Percentiles rank a stretch among this genome's conserved stretches.
Conservation (phyloP, 2,113 vertebrate genomes). For the Cyphomyrus discorhynchus region DNA sequence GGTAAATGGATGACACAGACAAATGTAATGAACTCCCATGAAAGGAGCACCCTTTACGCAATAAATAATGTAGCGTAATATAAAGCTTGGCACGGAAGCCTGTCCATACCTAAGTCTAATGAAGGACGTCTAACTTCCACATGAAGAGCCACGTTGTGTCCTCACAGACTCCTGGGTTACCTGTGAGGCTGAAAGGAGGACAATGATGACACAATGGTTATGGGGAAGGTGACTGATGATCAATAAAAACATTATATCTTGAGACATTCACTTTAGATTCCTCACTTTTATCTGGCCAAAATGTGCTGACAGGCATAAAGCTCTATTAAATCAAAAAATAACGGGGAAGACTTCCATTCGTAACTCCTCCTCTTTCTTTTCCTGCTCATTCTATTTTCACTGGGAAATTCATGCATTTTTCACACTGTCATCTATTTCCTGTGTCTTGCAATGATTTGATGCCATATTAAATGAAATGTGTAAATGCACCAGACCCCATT, state of each 20-base stretch:
- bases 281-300: not conserved
- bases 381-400: slow-evolving; percentile 23
- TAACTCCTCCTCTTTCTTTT: not conserved
- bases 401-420: slow-evolving; percentile 46
- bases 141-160: not conserved
- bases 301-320: slow-evolving; percentile 20
- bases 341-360: slow-evolving; percentile 29
- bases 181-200: not conserved
- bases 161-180: not conserved
- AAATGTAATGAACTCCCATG: not conserved
- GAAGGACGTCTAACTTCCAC: not conserved
- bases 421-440: slow-evolving; percentile 43
- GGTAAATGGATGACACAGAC: not conserved
- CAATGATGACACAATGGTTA: not conserved
- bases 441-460: slow-evolving; percentile 29
- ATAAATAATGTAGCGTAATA: slow-evolving; percentile 10
- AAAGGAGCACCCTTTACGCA: not conserved
- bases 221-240: not conserved
- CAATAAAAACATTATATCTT: not conserved
- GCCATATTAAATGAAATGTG: slow-evolving; percentile 40
- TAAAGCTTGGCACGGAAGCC: slow-evolving; percentile 4
- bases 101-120: not conserved
- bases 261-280: not conserved
- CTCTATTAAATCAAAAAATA: slow-evolving; percentile 44
- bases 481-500: slow-evolving; percentile 32